Evolutionary conservation across 2,888 invertebrate species (phyloP).

Genomic region (Melikaiella ostensackeni): DNA sequence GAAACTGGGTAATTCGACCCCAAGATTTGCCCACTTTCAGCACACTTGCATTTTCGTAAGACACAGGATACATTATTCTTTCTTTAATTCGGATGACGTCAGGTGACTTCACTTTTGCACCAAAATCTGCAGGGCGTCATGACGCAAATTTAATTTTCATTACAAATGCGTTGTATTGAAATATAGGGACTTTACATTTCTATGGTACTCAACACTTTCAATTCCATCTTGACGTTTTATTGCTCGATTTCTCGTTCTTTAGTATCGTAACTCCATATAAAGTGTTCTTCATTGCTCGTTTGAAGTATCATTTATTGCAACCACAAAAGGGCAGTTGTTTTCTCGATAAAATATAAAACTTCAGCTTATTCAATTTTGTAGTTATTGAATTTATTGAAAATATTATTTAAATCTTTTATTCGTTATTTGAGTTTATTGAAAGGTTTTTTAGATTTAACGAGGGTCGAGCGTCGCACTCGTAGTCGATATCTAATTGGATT

Average conservation of each 20-base stretch:
- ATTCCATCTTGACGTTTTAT: slow-evolving; percentile 4
- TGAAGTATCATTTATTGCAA: slow-evolving; percentile 1
- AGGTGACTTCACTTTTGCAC: not conserved
- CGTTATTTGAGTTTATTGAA: not conserved
- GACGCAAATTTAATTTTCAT: not conserved
- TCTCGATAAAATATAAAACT: not conserved
- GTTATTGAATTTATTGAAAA: not conserved
- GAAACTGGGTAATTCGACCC: not conserved
- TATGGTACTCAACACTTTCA: slow-evolving; percentile 2
- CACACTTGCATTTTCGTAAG: not conserved
- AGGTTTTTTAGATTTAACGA: not conserved
- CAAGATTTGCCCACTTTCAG: not conserved
- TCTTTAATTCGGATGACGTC: not conserved
- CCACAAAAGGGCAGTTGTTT: not conserved
- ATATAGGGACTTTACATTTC: slow-evolving; percentile 1
- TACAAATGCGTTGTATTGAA: slow-evolving; percentile 10
- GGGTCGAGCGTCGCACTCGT: too few relatives aligned
- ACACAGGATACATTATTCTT: not conserved
- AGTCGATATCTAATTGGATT: too few relatives aligned
- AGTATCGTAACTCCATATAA: slow-evolving; percentile 17
- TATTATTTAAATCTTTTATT: not conserved
- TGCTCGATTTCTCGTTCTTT: slow-evolving; percentile 22
- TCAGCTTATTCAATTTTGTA: not conserved
- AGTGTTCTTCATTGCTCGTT: slow-evolving; percentile 11
- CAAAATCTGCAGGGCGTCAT: slow-evolving; percentile 4